Base-by-base conservation (phyloP, 2,113 vertebrate species). In the Campylorhamphus procurvoides region DNA sequence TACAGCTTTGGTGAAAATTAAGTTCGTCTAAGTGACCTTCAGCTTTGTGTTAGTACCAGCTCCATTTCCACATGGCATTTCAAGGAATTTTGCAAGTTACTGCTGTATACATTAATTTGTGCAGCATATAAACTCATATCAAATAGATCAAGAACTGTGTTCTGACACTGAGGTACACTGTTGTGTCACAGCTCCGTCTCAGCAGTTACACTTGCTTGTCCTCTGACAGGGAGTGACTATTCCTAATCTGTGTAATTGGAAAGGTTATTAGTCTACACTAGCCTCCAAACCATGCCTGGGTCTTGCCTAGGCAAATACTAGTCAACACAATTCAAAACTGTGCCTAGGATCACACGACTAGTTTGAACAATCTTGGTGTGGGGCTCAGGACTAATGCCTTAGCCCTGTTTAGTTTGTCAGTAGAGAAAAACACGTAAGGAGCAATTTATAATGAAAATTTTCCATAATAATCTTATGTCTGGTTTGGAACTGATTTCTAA, bases 231-330 rank as follows among this genome's bases (percentile, higher is more conserved):
- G 18, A 11, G 6, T 87, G 23, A 29, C 18, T 66, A 19, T 24
- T 71, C 23, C 9, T 52, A 46, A 66, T 53, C 22, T n/a, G 13
- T 31, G 18, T 64, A 46, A 66, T n/a, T 39, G 12, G 27, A 86
- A 50, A 86, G 5, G n/a, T 44, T 84, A 12, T 52, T 40, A 4
- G 5, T 60, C 31, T 67, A 55, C 25, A 22, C 8, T 42, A 46
- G 39, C 5, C 10, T 78, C 23, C 35, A 63, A 78, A 59, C 0
- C 9, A 29, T 1, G 3, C 3, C 29, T 42, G 23, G 1, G 2
- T 44, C 83, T 96, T 87, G 4, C 47, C 27, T 85, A 44, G 20
- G 10, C 7, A 37, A 84, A 4, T 44, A 37, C 24, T 18, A 62
- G 27, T 50, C 20, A 69, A 42, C 15, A 42, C 14, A 63, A 17